Percentiles rank a stretch among this genome's conserved stretches.
Evolutionary conservation across 2,888 invertebrate species (phyloP).

Genomic region (Phasia obesa): DNA sequence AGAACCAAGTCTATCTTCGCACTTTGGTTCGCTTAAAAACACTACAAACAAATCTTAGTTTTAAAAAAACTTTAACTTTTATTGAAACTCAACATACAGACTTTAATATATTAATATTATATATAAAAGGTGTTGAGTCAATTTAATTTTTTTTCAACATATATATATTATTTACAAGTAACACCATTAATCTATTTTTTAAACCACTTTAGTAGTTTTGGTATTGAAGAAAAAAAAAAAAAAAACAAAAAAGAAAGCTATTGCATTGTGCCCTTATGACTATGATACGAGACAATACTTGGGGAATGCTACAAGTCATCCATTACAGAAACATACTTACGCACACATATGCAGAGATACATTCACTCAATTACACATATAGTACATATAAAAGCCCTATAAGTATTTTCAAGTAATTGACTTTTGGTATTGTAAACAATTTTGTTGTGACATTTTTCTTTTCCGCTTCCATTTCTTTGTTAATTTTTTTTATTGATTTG

Average conservation of each 20-base stretch:
- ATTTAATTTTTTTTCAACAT: no score
- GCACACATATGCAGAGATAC: background rate
- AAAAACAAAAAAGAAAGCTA: background rate
- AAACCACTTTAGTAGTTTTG: background rate
- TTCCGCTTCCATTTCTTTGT: constrained; percentile 48
- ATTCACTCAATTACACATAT: background rate
- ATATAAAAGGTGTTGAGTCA: no score
- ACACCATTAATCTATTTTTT: no score
- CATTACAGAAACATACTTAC: background rate
- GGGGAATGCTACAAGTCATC: background rate
- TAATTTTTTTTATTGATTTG: constrained; percentile 27
- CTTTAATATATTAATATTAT: no score
- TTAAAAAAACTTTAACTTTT: no score
- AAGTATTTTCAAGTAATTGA: constrained; percentile 57
- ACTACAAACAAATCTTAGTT: no score
- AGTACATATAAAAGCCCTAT: background rate
- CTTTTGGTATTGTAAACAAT: constrained; percentile 63
- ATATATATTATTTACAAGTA: no score
- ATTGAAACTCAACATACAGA: no score
- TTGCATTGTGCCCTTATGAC: no score
- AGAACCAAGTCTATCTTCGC: no score
- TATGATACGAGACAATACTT: background rate
- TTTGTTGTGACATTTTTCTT: constrained; percentile 62
- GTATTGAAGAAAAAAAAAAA: background rate
- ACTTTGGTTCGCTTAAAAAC: no score